Evolutionary conservation across 2,888 invertebrate species (phyloP).

Genomic region (Marronus borbonicus): DNA sequence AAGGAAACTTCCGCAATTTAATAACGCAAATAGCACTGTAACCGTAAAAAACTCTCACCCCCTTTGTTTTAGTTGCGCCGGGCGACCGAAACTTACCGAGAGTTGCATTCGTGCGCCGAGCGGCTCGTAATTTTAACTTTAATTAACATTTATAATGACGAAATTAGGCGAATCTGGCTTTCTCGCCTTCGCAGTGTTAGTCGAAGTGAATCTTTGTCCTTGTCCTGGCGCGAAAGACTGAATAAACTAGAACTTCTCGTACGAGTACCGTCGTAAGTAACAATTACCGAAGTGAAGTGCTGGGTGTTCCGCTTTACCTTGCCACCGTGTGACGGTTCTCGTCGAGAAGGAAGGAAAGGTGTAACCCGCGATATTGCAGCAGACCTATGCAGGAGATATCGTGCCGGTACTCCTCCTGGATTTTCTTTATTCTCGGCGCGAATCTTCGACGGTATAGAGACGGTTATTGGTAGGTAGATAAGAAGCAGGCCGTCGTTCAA

Average conservation of each 20-base stretch:
- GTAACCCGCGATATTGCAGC: background rate
- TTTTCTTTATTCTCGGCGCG: background rate
- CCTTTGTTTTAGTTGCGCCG: background rate
- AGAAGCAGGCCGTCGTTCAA: background rate
- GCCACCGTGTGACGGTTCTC: background rate
- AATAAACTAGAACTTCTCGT: slow-evolving; percentile 29
- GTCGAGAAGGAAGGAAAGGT: background rate
- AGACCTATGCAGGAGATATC: background rate
- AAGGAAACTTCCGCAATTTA: slow-evolving; percentile 35
- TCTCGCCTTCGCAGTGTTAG: background rate
- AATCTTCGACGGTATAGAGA: background rate
- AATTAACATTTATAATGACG: slow-evolving; percentile 41
- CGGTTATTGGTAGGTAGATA: background rate
- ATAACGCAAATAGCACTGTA: slow-evolving; percentile 24
- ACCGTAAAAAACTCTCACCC: slow-evolving; percentile 1
- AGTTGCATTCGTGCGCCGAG: slow-evolving; percentile 21
- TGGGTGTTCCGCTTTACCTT: background rate
- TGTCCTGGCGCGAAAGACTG: background rate
- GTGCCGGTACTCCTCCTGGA: background rate
- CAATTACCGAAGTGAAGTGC: slow-evolving; percentile 27
- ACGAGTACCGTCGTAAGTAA: slow-evolving; percentile 17
- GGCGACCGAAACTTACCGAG: background rate
- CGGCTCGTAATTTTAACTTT: slow-evolving; percentile 22
- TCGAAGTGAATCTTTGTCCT: slow-evolving; percentile 20
- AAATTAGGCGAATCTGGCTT: slow-evolving; percentile 37